Base-by-base conservation (phyloP, 2,113 vertebrate species). In the Pterocles orientalis region DNA sequence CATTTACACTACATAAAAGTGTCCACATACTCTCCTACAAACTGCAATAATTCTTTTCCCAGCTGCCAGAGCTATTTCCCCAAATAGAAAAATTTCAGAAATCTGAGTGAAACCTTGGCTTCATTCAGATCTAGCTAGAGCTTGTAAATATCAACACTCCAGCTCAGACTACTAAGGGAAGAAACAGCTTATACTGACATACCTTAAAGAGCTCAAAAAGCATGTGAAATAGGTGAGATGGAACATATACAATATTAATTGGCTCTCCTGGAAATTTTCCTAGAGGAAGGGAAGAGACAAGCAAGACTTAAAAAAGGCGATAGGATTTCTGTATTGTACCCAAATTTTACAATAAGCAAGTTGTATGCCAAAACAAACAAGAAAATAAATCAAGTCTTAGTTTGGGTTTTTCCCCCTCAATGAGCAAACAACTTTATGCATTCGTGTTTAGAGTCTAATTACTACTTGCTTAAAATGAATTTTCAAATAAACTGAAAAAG, bases 121-220 rank as follows among this genome's bases (percentile, higher is more conserved):
- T 71, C 19, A 31, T 43, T 76, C n/a, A 71, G 20, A 33, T n/a
- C 15, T 73, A 76, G 20, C 25, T n/a, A 33, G 10, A 33, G 3
- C 41, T 20, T 64, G 83, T 57, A 65, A 62, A 34, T 60, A 83
- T 21, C 51, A 20, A 71, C 4, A 3, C 60, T 90, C 23, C 50
- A 75, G 36, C 51, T 92, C 29, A 41, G 33, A 65, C 33, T 47
- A 50, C 9, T 73, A 64, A 20, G 3, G 28, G 75, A 90, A 54
- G 26, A 62, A 89, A 66, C 5, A 57, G 17, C 25, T 61, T 36
- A n/a, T 57, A 73, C 1, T 28, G 34, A 85, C 93, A 33, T 98
- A 99, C 99, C 99, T 99, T 99, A 94, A 99, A 99, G 33, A 99
- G 99, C 96, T 99, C 99, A 97, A 99, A 99, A 72, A 99, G 98